These are phyloP conservation scores for Psilopsiagon aymara DNA, from an alignment of 2,113 vertebrate genomes.

Conservation along the genomic window DNA sequence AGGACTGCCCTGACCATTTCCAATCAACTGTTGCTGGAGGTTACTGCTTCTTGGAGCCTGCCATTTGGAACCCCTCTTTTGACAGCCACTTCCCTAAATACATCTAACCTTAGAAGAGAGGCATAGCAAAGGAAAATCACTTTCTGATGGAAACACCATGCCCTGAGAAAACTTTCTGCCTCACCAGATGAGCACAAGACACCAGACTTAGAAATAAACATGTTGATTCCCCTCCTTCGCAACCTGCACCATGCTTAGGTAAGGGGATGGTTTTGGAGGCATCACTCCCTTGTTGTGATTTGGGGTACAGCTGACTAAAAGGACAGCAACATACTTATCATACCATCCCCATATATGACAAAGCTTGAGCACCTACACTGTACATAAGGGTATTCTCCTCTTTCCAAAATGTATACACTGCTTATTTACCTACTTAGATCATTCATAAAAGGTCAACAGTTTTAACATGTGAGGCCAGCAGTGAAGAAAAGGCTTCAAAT, in stretches of 20 bases:
- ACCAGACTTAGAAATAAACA: not conserved
- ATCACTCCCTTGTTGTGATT: not conserved
- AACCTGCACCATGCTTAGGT: not conserved
- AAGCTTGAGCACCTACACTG: not conserved
- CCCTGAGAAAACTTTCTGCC: not conserved
- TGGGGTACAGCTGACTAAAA: not conserved
- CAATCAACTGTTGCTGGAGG: not conserved
- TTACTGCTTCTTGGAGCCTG: not conserved
- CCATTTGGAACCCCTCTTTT: not conserved
- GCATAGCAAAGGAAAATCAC: not conserved
- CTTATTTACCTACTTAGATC: constrained; percentile 28
- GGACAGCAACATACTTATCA: not conserved
- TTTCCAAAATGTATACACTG: constrained; percentile 9
- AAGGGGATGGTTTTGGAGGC: not conserved
- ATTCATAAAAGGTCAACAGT: constrained; percentile 50
- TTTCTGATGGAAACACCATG: not conserved
- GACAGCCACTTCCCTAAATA: not conserved
- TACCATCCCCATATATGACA: constrained; percentile 11
- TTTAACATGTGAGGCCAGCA: not conserved
- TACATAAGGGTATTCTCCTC: not conserved
- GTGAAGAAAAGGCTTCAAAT: constrained; percentile 24
- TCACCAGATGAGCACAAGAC: not conserved
- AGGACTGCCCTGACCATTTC: not conserved
- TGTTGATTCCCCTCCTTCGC: not conserved
- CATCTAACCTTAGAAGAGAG: not conserved